A percentile compares a stretch with the other conserved stretches of the same genome.
These are phyloP conservation scores for Noctua pronuba DNA, from an alignment of 2,888 invertebrate genomes.

Conservation along the genomic window DNA sequence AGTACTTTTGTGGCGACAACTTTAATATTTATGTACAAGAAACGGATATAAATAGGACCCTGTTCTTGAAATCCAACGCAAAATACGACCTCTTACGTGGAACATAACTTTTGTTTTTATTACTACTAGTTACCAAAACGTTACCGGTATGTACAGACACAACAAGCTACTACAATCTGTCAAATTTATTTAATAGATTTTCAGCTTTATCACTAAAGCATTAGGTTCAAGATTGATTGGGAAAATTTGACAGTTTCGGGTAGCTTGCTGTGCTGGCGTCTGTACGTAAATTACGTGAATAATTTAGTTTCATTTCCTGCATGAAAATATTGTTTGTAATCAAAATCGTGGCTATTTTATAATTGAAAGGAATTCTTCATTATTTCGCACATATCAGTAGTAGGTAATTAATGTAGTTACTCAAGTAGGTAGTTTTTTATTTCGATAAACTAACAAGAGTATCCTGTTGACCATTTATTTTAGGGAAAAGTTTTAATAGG, in stretches of 20 bases:
- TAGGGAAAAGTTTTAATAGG: background rate
- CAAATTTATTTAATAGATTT: too few species aligned
- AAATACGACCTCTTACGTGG: slow-evolving; percentile 12
- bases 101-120: slow-evolving; percentile 3
- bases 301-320: slow-evolving; percentile 12
- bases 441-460: background rate
- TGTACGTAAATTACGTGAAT: background rate
- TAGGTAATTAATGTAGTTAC: background rate
- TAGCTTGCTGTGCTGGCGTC: too few species aligned
- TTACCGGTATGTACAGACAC: background rate
- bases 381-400: background rate
- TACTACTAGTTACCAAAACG: background rate
- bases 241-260: too few species aligned
- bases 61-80: slow-evolving; percentile 24
- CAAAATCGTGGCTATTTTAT: background rate
- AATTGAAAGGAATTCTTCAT: background rate
- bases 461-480: background rate
- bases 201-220: too few species aligned
- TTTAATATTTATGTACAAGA: slow-evolving; percentile 12
- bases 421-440: background rate
- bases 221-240: too few species aligned
- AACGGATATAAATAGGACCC: slow-evolving; percentile 26
- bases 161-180: too few species aligned
- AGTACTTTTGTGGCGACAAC: background rate
- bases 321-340: background rate